Conservation (phyloP, 1,140 invertebrate genomes). For the Aphidius ervi region DNA sequence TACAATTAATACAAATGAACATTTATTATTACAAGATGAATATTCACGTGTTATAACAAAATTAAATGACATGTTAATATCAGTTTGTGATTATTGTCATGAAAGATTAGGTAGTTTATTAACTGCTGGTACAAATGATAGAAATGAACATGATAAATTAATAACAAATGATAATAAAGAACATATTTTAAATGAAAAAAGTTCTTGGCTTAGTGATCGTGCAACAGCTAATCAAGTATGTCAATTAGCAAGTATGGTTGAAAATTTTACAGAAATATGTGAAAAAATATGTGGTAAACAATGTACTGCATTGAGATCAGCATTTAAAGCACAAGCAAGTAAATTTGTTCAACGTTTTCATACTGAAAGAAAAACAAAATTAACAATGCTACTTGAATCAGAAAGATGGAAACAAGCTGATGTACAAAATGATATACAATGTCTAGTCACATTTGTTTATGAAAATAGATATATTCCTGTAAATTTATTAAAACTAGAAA, state of each 20-base stretch:
- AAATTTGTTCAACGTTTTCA: constrained; percentile 91
- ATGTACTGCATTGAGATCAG: constrained; percentile 75
- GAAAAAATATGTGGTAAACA: constrained; percentile 73
- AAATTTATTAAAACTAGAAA: constrained; percentile 27
- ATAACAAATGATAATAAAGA: constrained; percentile 27
- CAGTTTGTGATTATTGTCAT: constrained; percentile 87
- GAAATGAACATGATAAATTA: constrained; percentile 28
- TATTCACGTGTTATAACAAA: constrained; percentile 63
- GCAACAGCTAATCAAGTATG: constrained; percentile 74
- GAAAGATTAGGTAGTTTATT: constrained; percentile 84
- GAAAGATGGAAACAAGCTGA: constrained; percentile 94
- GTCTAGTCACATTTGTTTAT: constrained; percentile 58
- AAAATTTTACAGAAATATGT: constrained; percentile 73
- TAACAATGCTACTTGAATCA: constrained; percentile 78
- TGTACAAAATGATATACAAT: constrained; percentile 82
- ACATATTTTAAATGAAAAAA: constrained; percentile 39
- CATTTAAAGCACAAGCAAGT: constrained; percentile 79
- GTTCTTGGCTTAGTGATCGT: constrained; percentile 54
- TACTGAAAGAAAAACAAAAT: constrained; percentile 78
- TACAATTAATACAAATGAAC: constrained; percentile 53
- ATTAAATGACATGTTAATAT: constrained; percentile 71
- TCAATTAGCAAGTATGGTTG: constrained; percentile 72
- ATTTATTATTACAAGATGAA: constrained; percentile 68
- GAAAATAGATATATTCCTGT: constrained; percentile 52
- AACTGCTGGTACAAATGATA: constrained; percentile 62